Base-by-base conservation (phyloP, 2,888 invertebrate species). In the Hofmannophila pseudospretella region DNA sequence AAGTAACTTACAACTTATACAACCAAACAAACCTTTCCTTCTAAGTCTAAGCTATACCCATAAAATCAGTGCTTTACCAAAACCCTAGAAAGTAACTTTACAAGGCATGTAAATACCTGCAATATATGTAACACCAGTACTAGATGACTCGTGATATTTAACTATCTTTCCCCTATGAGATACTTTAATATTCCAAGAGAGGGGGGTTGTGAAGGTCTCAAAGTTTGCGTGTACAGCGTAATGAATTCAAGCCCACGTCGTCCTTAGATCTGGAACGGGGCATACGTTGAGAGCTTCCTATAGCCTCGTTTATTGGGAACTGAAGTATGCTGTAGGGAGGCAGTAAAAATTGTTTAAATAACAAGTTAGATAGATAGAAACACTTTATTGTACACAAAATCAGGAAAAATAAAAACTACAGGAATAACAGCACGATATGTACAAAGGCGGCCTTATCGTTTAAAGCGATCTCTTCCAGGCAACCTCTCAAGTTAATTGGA, bases 241-340 rank as follows among this genome's bases (percentile, higher is more conserved):
- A 33, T 33, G 33, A 33, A 33, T 33, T 33, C 33, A 25, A 9
- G 8, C 33, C n/a, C 33, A 26, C 33, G 33, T 30, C 30, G 23
- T 14, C 30, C 7, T 23, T 25, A 12, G 25, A 33, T 33, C 33
- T 33, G 25, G 33, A 33, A 25, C 33, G 33, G 26, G 33, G 11
- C 32, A 20, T 33, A 33, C 33, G 25, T 19, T 13, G 33, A 25
- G 14, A 14, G 32, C 22, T 33, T 13, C 33, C 13, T n/a, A 25
- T n/a, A 25, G 4, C 10, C 25, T 13, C 26, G 33, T 33, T 33
- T 33, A 33, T 33, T 26, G 33, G 13, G 33, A 13, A 16, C 8
- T 10, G 22, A 2, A 1, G n/a, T 23, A 11, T 23, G 32, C 32
- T 8, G 7, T 11, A 23, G 7, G 4, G 22, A 22, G 19, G 7